phyloP scores from a whole-genome alignment of 2,113 vertebrate genomes.

The Sitta europaea region DNA sequence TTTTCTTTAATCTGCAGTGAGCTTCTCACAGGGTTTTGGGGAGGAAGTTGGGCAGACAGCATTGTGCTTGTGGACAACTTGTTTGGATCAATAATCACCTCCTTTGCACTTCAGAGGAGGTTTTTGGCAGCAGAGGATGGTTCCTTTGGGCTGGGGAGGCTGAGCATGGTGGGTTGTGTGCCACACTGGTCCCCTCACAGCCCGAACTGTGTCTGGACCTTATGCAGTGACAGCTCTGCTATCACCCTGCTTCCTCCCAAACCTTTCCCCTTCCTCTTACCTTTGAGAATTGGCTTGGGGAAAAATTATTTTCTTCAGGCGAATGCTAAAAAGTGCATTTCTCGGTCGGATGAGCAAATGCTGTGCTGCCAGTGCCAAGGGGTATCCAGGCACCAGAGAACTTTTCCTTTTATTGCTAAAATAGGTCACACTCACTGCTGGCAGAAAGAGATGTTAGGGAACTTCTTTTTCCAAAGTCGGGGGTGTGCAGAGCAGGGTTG shows the following conservation, averaged over 20 bases:
- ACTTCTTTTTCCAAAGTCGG: background rate
- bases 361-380: conserved; percentile 4
- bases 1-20: background rate
- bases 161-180: background rate
- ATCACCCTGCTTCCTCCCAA: background rate
- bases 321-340: background rate
- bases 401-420: conserved; percentile 40
- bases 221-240: background rate
- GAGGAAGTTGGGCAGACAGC: background rate
- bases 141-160: background rate
- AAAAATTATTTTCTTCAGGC: background rate
- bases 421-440: conserved; percentile 7
- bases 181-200: rapidly evolving
- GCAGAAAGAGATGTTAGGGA: background rate
- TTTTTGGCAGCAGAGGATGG: background rate
- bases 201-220: background rate
- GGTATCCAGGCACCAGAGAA: conserved; percentile 33
- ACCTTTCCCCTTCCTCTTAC: background rate
- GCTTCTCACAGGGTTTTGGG: background rate
- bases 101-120: background rate
- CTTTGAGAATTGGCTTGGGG: background rate
- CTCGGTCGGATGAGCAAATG: background rate
- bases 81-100: background rate
- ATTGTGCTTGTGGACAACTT: background rate
- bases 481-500: background rate